Conservation (phyloP, 2,797 vertebrate species). For the Anableps anableps region DNA sequence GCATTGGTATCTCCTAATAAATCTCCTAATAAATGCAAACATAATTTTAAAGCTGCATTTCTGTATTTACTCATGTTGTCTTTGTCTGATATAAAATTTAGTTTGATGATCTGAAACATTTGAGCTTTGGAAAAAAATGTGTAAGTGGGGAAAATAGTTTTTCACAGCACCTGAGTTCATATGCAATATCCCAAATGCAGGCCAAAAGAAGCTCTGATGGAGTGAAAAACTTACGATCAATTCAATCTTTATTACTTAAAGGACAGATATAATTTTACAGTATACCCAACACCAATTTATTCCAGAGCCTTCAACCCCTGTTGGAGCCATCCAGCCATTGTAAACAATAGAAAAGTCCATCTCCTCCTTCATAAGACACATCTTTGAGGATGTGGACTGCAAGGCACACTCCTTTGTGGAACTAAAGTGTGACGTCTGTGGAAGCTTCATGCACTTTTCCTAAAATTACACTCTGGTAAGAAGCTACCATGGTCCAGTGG, state of each 20-base stretch:
- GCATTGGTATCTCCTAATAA: neutral
- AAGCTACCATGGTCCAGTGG: conserved; percentile 54
- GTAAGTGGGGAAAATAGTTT: neutral
- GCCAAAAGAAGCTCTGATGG: neutral
- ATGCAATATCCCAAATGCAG: neutral
- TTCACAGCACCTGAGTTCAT: neutral
- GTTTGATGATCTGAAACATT: neutral
- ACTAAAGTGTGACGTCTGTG: conserved; percentile 14
- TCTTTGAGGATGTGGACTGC: conserved; percentile 29
- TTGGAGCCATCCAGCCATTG: neutral
- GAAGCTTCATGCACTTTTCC: conserved; percentile 46
- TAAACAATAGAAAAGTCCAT: neutral
- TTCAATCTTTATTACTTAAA: neutral
- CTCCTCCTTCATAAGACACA: conserved; percentile 21
- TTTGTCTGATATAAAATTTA: neutral
- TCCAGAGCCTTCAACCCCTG: neutral
- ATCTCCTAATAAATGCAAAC: neutral
- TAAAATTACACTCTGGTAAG: conserved; percentile 41
- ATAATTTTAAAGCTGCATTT: neutral
- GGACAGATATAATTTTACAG: neutral
- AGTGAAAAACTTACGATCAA: neutral
- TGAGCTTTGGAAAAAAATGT: neutral
- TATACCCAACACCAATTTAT: neutral
- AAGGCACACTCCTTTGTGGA: conserved; percentile 28
- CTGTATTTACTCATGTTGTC: neutral